Evolutionary conservation across 64 coral and sea anemone species (phyloP).

Genomic region (Montipora efflorescens): DNA sequence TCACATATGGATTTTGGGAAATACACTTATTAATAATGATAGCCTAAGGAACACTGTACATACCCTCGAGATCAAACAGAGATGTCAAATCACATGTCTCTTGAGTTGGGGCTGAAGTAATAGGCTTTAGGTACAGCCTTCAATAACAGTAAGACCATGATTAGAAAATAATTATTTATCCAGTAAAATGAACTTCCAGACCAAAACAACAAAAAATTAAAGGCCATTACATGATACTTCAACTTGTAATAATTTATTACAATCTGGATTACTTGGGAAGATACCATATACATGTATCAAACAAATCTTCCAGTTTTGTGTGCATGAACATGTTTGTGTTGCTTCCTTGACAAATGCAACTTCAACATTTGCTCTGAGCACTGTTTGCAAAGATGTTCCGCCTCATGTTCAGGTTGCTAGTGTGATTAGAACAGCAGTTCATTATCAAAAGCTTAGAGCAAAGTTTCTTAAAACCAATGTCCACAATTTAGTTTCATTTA

Average conservation of each 20-base stretch:
- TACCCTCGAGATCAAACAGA: constrained; percentile 96
- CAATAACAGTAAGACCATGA: background rate
- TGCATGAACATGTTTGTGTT: background rate
- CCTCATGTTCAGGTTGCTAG: too few relatives aligned
- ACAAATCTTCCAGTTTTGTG: too few relatives aligned
- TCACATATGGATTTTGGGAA: too few relatives aligned
- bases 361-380: background rate
- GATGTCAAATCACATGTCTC: constrained; percentile 87
- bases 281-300: background rate
- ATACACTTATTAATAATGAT: too few relatives aligned
- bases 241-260: too few relatives aligned
- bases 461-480: too few relatives aligned
- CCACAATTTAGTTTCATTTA: too few relatives aligned
- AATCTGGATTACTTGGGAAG: background rate
- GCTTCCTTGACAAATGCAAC: background rate
- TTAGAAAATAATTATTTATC: background rate
- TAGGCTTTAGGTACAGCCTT: constrained; percentile 82
- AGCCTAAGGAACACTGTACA: background rate
- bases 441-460: too few relatives aligned
- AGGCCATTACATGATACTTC: too few relatives aligned
- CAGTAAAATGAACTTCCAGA: background rate
- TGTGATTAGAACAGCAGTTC: too few relatives aligned
- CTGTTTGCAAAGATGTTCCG: too few relatives aligned
- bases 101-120: constrained; percentile 79
- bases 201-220: too few relatives aligned